Base-by-base conservation (phyloP, 2,888 invertebrate species). In the Limulus polyphemus region DNA sequence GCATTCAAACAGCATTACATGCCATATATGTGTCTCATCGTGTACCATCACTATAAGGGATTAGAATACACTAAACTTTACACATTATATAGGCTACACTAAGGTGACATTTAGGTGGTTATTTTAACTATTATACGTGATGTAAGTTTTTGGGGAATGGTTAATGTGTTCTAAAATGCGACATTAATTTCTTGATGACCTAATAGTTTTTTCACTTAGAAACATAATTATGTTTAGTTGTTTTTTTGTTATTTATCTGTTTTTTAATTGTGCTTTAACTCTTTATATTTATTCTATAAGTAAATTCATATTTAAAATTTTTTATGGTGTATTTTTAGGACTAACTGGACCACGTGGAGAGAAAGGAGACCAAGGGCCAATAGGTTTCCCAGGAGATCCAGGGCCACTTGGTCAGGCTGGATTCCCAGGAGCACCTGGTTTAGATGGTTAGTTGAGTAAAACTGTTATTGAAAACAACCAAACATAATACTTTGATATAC, bases 311-410 rank as follows among this genome's bases (percentile, higher is more conserved):
- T 10, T 89, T 90, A 10, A 81, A 89, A 0, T 81, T 16, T 14
- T 13, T n/a, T 17, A 82, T 69, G 81, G 86, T 0, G 89, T 90
- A 47, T 89, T 89, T 72, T 81, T 83, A 17, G 90, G 90, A 1
- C 77, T 82, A 13, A 78, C 86, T 16, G 90, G 70, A 11, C 65
- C 63, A 14, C 66, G 64, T 58, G 70, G 70, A 11, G 67, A 69
- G 16, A 67, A 67, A 58, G 70, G 70, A 59, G 61, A 50, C 10
- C 59, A 61, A 47, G 69, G 69, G 52, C 60, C 66, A 14, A 64
- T 66, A 61, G 69, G 70, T 17, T 67, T 69, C 49, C 69, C 68
- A 49, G 69, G 68, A 14, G 66, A 62, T 49, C 60, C 57, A 55
- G 68, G 67, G 1, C 60, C 62, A 47, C 52, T 49, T 55, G 70